A percentile compares a stretch with the other conserved stretches of the same genome.
Evolutionary conservation across 2,888 invertebrate species (phyloP).

Genomic region (Tipula lateralis): DNA sequence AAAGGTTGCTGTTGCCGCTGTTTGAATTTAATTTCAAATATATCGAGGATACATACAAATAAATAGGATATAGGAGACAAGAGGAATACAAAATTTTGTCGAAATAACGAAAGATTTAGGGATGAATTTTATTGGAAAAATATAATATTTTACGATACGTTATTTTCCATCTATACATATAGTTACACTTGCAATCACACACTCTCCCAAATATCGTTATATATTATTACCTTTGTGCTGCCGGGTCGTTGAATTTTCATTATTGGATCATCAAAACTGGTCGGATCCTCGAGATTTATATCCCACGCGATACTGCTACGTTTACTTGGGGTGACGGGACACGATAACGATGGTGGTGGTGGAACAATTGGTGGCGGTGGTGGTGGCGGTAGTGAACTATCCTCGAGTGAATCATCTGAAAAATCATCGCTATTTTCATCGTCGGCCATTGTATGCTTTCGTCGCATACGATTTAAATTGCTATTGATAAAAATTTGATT

Average conservation of each 20-base stretch:
- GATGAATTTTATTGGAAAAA: background rate
- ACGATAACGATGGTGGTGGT: conserved; percentile 48
- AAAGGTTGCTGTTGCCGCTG: background rate
- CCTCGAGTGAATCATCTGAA: conserved; percentile 80
- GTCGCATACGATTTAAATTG: conserved; percentile 30
- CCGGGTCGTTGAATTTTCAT: conserved; percentile 45
- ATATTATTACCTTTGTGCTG: conserved; percentile 63
- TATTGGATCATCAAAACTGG: conserved; percentile 54
- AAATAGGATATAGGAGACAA: background rate
- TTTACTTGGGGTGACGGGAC: conserved; percentile 60
- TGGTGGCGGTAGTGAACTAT: conserved; percentile 61
- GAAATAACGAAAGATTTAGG: background rate
- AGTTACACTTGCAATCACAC: background rate
- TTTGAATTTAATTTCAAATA: background rate
- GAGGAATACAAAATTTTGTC: background rate
- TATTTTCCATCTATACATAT: conserved; percentile 27
- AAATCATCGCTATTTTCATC: conserved; percentile 56
- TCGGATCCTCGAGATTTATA: conserved; percentile 65
- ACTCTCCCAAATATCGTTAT: too few relatives aligned
- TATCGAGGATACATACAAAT: background rate
- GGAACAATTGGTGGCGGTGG: conserved; percentile 49
- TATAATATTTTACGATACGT: background rate
- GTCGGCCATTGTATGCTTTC: conserved; percentile 30
- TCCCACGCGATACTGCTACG: conserved; percentile 83
- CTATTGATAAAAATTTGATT: conserved; percentile 43